These are phyloP conservation scores for Chironex yamaguchii DNA, from an alignment of 30 jellyfish, hydroid and myxozoan species.

Conservation along the genomic window DNA sequence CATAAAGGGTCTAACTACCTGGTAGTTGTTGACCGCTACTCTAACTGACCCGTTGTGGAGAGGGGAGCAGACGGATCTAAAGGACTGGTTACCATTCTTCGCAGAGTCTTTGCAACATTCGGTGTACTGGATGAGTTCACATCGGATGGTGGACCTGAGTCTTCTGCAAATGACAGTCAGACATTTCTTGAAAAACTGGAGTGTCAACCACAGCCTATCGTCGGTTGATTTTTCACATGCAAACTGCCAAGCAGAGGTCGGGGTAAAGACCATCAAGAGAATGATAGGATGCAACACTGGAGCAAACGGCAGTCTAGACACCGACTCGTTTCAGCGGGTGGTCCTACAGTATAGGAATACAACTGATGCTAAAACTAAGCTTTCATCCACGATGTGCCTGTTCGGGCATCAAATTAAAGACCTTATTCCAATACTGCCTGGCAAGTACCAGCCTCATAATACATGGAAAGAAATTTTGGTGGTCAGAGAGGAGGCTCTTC, in stretches of 20 bases:
- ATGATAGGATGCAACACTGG: slow-evolving; percentile 10
- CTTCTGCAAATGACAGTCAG: neutral
- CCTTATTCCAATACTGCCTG: no score
- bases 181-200: neutral
- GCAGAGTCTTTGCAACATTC: neutral
- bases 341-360: slow-evolving; percentile 3
- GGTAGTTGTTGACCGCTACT: neutral
- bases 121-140: neutral
- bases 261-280: slow-evolving; percentile 11
- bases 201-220: neutral
- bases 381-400: slow-evolving; percentile 27
- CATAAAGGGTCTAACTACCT: slow-evolving; percentile 16
- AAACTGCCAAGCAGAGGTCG: neutral
- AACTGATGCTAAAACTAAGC: slow-evolving; percentile 9
- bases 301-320: slow-evolving; percentile 2
- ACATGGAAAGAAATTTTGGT: no score
- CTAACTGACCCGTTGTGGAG: neutral
- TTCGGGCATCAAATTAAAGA: no score
- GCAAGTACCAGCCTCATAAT: no score
- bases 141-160: neutral
- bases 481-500: no score
- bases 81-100: neutral
- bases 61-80: neutral
- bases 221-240: slow-evolving; percentile 19
- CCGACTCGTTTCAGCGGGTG: slow-evolving; percentile 26